phyloP scores from a whole-genome alignment of 2,113 vertebrate genomes.

The Centropristis striata region DNA sequence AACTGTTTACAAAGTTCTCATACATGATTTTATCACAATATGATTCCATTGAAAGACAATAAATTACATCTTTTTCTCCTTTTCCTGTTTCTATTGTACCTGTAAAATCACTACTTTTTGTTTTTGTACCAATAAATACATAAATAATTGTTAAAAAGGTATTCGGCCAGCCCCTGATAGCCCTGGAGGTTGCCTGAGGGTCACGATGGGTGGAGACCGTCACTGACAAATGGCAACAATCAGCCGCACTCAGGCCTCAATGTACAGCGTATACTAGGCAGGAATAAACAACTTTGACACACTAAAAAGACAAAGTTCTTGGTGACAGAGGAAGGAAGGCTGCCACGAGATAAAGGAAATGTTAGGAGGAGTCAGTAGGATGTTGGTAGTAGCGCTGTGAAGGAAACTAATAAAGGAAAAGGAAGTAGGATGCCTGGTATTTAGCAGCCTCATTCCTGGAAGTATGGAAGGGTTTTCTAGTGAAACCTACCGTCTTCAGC shows the following conservation, averaged over 20 bases:
- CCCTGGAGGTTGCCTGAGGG: conserved; percentile 16
- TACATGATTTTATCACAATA: too few relatives aligned
- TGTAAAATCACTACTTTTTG: too few relatives aligned
- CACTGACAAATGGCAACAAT: conserved; percentile 32
- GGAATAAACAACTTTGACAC: conserved; percentile 26
- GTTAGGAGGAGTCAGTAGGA: conserved; percentile 23
- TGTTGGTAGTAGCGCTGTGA: conserved; percentile 9
- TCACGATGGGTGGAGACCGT: conserved; percentile 36
- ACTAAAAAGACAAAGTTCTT: neutral
- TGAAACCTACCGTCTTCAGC: conserved; percentile 95
- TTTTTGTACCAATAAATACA: too few relatives aligned
- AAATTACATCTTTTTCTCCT: too few relatives aligned
- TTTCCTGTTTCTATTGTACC: too few relatives aligned
- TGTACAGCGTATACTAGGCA: conserved; percentile 6
- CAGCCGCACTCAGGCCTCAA: neutral
- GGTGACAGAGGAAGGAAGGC: conserved; percentile 4
- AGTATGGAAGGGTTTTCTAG: conserved; percentile 18
- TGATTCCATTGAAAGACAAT: too few relatives aligned
- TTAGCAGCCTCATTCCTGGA: conserved; percentile 37
- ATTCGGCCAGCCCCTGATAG: neutral
- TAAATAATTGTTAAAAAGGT: too few relatives aligned
- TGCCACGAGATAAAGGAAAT: conserved; percentile 2
- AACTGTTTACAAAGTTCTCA: too few relatives aligned
- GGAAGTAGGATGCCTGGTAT: conserved; percentile 4
- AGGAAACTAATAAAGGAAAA: conserved; percentile 25